Base-by-base conservation (phyloP, 1,140 invertebrate genomes). In the Platyura marginata region DNA sequence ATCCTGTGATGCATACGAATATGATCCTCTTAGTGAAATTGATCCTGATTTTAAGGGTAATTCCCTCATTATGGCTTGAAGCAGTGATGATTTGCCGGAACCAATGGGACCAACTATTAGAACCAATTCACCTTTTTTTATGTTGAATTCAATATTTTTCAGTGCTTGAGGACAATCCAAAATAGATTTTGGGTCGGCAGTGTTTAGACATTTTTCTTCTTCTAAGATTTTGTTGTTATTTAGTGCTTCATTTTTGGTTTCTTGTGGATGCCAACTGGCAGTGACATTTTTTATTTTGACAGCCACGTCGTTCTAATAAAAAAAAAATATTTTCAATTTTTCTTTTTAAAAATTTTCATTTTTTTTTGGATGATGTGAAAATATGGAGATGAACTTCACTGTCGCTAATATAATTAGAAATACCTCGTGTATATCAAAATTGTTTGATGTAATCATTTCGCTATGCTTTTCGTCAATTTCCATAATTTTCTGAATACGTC, bases 1-100 rank as follows among this genome's bases (percentile, higher is more conserved):
- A 48, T 84, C 77, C 59, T 89, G 81, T 23, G 78, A 72, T 8
- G 77, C 72, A 56, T 85, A 88, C 0, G 77, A 73, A 10, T 86
- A 57, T 39, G 57, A 69, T 21, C 83, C 83, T 40, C 62, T 53
- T 0, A 81, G 59, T n/a, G 57, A 52, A 2, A 84, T 49, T 8
- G 48, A 53, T 1, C 83, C 84, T 2, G 52, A 47, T 0, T 45
- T 51, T 2, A 73, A 43, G 4, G 72, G 69, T 15, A 84, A 53
- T 56, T 88, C 84, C 36, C 69, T 59, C 2, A 87, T 59, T 38
- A 87, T 66, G 2, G 68, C 62, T 53, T 83, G 66, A 1, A 83
- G 52, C 2, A 83, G 48, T 0, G 51, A 78, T n/a, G 71, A 74
- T 66, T 88, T 89, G 23, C 84, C 82, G 2, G 32, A 6, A 20